These are phyloP conservation scores for Habropoda laboriosa DNA, from an alignment of 1,140 invertebrate species.

Conservation along the genomic window DNA sequence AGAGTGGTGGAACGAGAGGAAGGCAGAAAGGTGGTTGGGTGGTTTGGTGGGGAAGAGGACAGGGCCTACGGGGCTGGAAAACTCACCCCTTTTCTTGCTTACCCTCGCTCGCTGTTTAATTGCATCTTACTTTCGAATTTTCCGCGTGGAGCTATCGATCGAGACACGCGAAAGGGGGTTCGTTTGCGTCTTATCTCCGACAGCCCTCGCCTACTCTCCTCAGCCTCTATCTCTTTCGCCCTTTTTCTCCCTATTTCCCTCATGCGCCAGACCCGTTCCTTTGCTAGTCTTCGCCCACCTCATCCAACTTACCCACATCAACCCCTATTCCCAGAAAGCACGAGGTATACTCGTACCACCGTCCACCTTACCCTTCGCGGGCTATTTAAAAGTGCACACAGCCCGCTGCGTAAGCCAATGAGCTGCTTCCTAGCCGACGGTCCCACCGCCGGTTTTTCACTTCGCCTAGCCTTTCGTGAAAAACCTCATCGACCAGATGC, in stretches of 20 bases:
- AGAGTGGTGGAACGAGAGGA: slow-evolving; percentile 25
- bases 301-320: slow-evolving; percentile 72
- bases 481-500: too few relatives aligned
- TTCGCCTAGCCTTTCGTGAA: not conserved
- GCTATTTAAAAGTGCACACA: slow-evolving; percentile 81
- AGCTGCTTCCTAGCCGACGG: slow-evolving; percentile 24
- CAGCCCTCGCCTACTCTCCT: slow-evolving; percentile 70
- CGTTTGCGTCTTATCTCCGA: slow-evolving; percentile 82
- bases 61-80: slow-evolving; percentile 75
- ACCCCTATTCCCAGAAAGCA: slow-evolving; percentile 63
- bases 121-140: slow-evolving; percentile 83
- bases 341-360: slow-evolving; percentile 52
- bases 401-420: slow-evolving; percentile 56
- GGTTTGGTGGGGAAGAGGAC: slow-evolving; percentile 42
- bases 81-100: slow-evolving; percentile 83
- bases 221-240: slow-evolving; percentile 64
- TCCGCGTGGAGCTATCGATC: slow-evolving; percentile 83
- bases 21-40: not conserved
- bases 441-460: not conserved
- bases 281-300: slow-evolving; percentile 57
- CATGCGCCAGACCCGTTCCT: slow-evolving; percentile 46
- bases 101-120: slow-evolving; percentile 83
- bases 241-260: slow-evolving; percentile 46
- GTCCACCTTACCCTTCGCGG: slow-evolving; percentile 70
- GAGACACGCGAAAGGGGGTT: slow-evolving; percentile 78